Evolutionary conservation across 1,140 invertebrate species (phyloP).

Genomic region (Acromyrmex heyeri): DNA sequence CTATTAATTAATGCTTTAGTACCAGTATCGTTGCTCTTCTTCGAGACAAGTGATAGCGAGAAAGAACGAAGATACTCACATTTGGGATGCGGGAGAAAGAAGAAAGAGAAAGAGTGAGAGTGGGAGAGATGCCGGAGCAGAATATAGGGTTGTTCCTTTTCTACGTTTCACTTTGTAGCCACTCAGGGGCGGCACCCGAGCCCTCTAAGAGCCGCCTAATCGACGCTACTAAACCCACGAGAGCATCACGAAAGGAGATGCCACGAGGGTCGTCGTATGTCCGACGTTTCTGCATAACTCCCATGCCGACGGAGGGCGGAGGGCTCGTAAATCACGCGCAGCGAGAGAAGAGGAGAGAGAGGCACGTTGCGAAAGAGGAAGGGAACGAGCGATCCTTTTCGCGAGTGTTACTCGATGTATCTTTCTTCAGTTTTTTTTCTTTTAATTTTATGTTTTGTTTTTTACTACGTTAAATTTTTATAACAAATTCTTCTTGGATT

Average conservation of each 20-base stretch:
- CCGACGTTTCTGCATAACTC: conserved; percentile 72
- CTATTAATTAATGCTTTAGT: conserved; percentile 77
- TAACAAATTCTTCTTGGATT: neutral
- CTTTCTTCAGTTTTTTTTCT: neutral
- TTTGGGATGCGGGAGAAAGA: neutral
- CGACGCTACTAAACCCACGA: conserved; percentile 77
- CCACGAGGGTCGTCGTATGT: conserved; percentile 42
- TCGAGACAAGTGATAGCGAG: conserved; percentile 45
- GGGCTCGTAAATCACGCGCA: conserved; percentile 61
- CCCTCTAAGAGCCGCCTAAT: conserved; percentile 74
- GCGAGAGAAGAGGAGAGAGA: conserved; percentile 22
- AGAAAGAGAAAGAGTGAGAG: neutral
- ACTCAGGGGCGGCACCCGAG: conserved; percentile 65
- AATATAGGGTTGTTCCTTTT: conserved; percentile 54
- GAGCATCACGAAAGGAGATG: conserved; percentile 58
- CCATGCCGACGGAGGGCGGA: conserved; percentile 51
- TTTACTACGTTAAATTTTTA: neutral
- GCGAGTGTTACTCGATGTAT: conserved; percentile 31
- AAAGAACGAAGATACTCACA: neutral
- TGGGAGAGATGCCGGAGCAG: neutral
- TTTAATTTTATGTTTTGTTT: neutral
- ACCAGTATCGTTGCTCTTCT: conserved; percentile 62
- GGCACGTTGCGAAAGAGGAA: neutral
- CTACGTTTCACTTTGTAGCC: conserved; percentile 73
- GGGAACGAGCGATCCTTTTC: conserved; percentile 7